A percentile compares a stretch with the other conserved stretches of the same genome.
These are phyloP conservation scores for Lutjanus erythropterus DNA, from an alignment of 2,113 vertebrate species.

Conservation along the genomic window DNA sequence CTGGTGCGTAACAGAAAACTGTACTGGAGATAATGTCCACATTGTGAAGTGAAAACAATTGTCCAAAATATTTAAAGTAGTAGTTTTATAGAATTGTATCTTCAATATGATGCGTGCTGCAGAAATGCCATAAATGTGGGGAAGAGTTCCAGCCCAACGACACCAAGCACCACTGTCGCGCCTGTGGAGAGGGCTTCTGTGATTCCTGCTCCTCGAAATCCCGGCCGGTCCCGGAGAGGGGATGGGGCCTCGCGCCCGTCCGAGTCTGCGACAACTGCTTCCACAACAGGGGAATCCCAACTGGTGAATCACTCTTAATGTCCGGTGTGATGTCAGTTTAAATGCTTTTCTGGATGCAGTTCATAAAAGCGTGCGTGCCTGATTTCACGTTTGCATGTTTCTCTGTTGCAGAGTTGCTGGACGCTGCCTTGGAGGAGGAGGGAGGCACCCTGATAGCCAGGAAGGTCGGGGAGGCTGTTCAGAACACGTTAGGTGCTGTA, in stretches of 20 bases:
- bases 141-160: conserved; percentile 93
- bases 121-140: conserved; percentile 94
- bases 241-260: conserved; percentile 95
- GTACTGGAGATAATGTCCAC: not conserved
- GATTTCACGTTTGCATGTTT: not conserved
- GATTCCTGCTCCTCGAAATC: conserved; percentile 94
- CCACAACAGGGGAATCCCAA: conserved; percentile 87
- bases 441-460: conserved; percentile 94
- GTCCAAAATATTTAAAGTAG: not conserved
- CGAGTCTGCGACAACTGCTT: conserved; percentile 96
- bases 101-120: not conserved
- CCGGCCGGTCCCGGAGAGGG: conserved; percentile 95
- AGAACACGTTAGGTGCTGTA: conserved; percentile 96
- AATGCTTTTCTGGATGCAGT: too few relatives aligned
- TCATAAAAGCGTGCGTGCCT: not conserved
- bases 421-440: conserved; percentile 90
- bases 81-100: not conserved
- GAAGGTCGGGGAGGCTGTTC: conserved; percentile 97
- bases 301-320: conserved; percentile 80
- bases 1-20: conserved; percentile 81
- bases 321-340: not conserved
- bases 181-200: conserved; percentile 98
- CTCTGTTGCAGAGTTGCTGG: conserved; percentile 87
- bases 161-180: conserved; percentile 97
- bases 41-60: not conserved